phyloP scores from a whole-genome alignment of 2,113 vertebrate genomes.

The Sapajus apella region DNA sequence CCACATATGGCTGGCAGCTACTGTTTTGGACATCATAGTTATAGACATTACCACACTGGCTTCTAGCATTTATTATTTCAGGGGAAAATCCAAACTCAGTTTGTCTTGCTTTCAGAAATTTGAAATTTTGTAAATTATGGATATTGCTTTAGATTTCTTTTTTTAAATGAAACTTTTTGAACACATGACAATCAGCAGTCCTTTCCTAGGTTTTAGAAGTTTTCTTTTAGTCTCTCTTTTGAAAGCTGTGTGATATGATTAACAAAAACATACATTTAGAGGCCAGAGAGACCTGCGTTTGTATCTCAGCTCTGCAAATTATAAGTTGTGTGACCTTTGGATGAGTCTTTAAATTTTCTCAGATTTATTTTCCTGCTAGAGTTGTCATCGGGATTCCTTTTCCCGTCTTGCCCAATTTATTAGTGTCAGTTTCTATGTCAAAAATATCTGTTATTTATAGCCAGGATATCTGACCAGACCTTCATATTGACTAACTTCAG shows the following conservation, averaged over 20 bases:
- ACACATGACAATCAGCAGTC: background rate
- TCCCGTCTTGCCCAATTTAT: background rate
- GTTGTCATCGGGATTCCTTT: background rate
- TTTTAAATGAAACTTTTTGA: background rate
- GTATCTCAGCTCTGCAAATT: background rate
- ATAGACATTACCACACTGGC: background rate
- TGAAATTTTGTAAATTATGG: background rate
- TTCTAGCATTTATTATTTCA: background rate
- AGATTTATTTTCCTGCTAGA: background rate
- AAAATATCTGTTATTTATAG: background rate
- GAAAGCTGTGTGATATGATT: background rate
- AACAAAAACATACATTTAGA: background rate
- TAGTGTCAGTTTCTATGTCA: background rate
- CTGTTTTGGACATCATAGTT: background rate
- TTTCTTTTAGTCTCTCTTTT: conserved; percentile 37
- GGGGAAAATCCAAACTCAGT: background rate
- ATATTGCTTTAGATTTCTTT: background rate
- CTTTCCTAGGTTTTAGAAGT: background rate
- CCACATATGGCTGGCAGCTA: background rate
- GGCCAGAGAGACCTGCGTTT: background rate
- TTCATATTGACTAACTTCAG: background rate
- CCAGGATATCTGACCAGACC: background rate
- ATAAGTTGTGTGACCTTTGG: background rate
- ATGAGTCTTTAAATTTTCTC: background rate
- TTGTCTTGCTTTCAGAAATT: background rate